Evolutionary conservation across 2,888 invertebrate genomes (phyloP), one percentile per base, ranked within the genome.

Genomic region (Erebia ligea): DNA sequence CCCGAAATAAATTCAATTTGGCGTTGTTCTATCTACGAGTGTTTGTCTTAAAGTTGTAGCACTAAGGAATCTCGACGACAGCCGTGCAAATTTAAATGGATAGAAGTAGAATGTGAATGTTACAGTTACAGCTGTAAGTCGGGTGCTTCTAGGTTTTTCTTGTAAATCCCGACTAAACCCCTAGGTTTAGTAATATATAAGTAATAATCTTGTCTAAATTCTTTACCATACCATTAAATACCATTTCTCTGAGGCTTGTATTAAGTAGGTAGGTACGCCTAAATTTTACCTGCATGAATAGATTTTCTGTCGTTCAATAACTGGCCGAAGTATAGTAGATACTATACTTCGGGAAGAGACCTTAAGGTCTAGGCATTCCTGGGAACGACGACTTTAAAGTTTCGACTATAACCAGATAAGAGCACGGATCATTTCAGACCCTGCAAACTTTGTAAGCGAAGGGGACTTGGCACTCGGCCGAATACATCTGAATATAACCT

Each of bases 401-500:
- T 17, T 52, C 17, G 52, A 52, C 17, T 17, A 6, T 17, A 17
- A 52, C 52, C 52, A 67, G 68, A 67, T 71, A 67, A 76, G 54
- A 70, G 52, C 68, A 57, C 45, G 57, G 68, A 70, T 67, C 63
- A 75, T 83, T 86, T 82, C 87, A 96, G 95, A 95, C 95, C 59
- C 93, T 98, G 67, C 98, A 17, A 95, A 96, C 78, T 94, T 95
- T 78, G 98, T 99, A 0, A 95, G 95, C 0, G 95, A 97, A 54
- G 94, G 94, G 62, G 97, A 99, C 88, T 92, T 99, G 68, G 94
- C 94, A 6, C 92, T 94, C 68, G 99, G 99, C 25, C 96, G 98
- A 69, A 93, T 99, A 50, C 99, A 98, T 87, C 48, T 45, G 25
- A 48, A 57, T 67, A 58, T 57, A 67, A 45, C 99, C 99, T 40